A percentile compares a stretch with the other conserved stretches of the same genome.
Evolutionary conservation across 2,797 vertebrate genomes (phyloP).

Genomic region (Scolopax bukidnonensis): DNA sequence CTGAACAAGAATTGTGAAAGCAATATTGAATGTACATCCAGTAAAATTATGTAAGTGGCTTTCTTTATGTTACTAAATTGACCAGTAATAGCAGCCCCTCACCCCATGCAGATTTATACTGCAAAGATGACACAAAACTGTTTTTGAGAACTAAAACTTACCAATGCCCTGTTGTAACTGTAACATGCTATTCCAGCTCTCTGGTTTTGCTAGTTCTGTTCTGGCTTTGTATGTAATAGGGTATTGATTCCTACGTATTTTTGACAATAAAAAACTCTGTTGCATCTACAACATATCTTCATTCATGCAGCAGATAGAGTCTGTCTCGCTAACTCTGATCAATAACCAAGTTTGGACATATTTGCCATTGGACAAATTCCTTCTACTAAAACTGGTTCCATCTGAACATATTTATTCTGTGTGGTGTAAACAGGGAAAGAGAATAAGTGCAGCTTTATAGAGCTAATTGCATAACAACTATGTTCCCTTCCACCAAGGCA

Average conservation of each 20-base stretch:
- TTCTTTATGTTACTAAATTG: background rate
- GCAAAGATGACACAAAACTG: background rate
- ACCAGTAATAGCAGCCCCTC: background rate
- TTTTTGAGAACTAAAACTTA: background rate
- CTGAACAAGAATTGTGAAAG: background rate
- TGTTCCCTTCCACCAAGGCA: background rate
- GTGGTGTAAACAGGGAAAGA: background rate
- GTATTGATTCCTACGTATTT: background rate
- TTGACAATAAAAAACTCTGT: background rate
- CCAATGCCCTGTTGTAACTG: background rate
- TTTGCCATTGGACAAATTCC: background rate
- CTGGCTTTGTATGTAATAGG: background rate
- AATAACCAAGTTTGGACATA: background rate
- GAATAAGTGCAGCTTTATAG: background rate
- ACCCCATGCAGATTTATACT: background rate
- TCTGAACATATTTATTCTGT: background rate
- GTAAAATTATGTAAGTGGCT: background rate
- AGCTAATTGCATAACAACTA: background rate
- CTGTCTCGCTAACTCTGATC: background rate
- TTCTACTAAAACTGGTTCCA: background rate
- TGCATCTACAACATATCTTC: background rate
- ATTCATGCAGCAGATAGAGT: background rate
- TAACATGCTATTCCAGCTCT: background rate
- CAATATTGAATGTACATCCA: background rate
- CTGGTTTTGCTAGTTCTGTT: background rate